Percentiles rank a stretch among this genome's conserved stretches.
Evolutionary conservation across 2,113 vertebrate species (phyloP).

Genomic region (Cavia aperea): DNA sequence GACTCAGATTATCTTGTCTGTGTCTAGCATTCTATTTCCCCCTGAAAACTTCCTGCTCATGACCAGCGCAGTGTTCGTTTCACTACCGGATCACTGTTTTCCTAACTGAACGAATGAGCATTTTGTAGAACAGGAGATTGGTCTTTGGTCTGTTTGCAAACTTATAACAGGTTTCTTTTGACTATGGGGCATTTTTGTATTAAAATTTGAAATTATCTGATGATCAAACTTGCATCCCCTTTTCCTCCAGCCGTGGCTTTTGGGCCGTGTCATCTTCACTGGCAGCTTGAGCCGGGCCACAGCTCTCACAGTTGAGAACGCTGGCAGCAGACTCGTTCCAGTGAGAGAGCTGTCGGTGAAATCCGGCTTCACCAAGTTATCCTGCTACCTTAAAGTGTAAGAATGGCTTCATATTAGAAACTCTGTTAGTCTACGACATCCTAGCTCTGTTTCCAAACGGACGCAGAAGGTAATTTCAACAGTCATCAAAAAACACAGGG

Average conservation of each 20-base stretch:
- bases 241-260: neutral
- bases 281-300: neutral
- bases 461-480: constrained; percentile 15
- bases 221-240: neutral
- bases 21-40: neutral
- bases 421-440: neutral
- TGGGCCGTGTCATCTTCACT: neutral
- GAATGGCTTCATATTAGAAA: neutral
- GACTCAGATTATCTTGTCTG: neutral
- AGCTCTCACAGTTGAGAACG: neutral
- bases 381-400: neutral
- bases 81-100: neutral
- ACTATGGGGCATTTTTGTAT: neutral
- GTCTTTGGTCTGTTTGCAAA: neutral
- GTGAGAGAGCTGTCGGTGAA: neutral
- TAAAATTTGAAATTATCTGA: neutral
- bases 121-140: neutral
- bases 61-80: neutral
- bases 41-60: neutral
- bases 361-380: neutral
- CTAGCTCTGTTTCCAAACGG: constrained; percentile 23
- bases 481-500: neutral
- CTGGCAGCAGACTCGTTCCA: neutral
- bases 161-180: constrained; percentile 17
- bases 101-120: neutral